A percentile compares a stretch with the other conserved stretches of the same genome.
These are phyloP conservation scores for Drosophila leontia DNA, from an alignment of 1,140 invertebrate genomes.

Conservation along the genomic window DNA sequence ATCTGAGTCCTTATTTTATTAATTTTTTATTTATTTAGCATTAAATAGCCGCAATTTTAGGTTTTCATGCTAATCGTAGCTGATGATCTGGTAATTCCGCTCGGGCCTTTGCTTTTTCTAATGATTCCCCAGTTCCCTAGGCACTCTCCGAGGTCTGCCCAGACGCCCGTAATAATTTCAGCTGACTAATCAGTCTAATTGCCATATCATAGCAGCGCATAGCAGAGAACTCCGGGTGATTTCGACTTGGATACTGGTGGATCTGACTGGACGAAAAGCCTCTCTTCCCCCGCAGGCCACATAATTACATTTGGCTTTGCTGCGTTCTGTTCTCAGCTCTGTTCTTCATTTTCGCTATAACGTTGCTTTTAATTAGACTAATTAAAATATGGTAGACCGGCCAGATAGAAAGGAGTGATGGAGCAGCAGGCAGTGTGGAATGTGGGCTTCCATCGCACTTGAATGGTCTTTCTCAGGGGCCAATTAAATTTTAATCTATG, in stretches of 20 bases:
- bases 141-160: conserved; percentile 6
- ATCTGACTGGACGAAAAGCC: conserved; percentile 3
- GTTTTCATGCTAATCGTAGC: conserved; percentile 1
- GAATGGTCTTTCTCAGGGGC: conserved; percentile 38
- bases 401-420: conserved; percentile 9
- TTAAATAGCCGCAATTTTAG: neutral
- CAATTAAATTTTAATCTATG: conserved; percentile 63
- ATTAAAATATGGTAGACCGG: conserved; percentile 57
- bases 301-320: conserved; percentile 57
- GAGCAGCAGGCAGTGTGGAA: conserved; percentile 1
- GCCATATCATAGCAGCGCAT: conserved; percentile 24
- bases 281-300: conserved; percentile 22
- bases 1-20: neutral
- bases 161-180: conserved; percentile 20
- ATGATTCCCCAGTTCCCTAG: conserved; percentile 6
- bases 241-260: conserved; percentile 6
- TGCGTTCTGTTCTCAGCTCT: conserved; percentile 31
- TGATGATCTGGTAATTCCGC: conserved; percentile 14
- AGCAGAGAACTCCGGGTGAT: neutral
- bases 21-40: neutral
- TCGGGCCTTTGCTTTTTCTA: conserved; percentile 1
- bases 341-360: conserved; percentile 46
- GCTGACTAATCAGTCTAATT: conserved; percentile 55
- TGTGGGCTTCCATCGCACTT: conserved; percentile 26
- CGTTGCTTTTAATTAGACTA: conserved; percentile 61